Evolutionary conservation across 2,113 vertebrate genomes (phyloP), one percentile per base, ranked within the genome.

Genomic region (Phaethon lepturus): DNA sequence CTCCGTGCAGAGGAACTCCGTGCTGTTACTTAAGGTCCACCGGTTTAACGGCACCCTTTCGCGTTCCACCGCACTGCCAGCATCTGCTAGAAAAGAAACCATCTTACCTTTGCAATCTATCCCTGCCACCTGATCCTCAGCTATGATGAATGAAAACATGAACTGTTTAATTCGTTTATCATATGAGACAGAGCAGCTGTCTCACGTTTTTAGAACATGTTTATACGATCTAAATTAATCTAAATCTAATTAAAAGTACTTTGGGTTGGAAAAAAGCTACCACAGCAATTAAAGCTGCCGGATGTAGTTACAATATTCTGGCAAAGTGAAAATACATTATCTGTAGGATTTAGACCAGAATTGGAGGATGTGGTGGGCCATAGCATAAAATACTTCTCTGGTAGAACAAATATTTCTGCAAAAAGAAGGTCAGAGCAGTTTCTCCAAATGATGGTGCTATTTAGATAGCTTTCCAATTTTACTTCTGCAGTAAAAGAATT

Each of bases 231-330:
- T 78, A 81, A 93, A 94, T 93, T 63, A 87, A 85, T 87, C 60
- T 92, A 91, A 92, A 74, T 59, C 68, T 79, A 94, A 93, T 93
- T 93, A 76, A 84, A 85, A 63, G 29, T 47, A 22, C 76, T 81
- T 81, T 33, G 25, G 11, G 17, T 31, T 77, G 29, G 9, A 64
- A 72, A 76, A 77, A 68, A 55, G 35, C 47, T 58, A 55, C 50
- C 42, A 63, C 53, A 82, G 68, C 95, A 75, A 68, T 81, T 13
- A 64, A 89, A 60, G n/a, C 33, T 69, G 88, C 20, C 1, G 2
- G 35, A 40, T 38, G 31, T 20, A n/a, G 24, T 31, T 72, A 29
- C 3, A 66, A 23, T 23, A 45, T 25, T 82, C 60, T 47, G 40
- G 60, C 17, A 49, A 71, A 89, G 35, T 55, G 53, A 80, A 94